Evolutionary conservation across 1,140 invertebrate species (phyloP).

Genomic region (Procambarus clarkii): DNA sequence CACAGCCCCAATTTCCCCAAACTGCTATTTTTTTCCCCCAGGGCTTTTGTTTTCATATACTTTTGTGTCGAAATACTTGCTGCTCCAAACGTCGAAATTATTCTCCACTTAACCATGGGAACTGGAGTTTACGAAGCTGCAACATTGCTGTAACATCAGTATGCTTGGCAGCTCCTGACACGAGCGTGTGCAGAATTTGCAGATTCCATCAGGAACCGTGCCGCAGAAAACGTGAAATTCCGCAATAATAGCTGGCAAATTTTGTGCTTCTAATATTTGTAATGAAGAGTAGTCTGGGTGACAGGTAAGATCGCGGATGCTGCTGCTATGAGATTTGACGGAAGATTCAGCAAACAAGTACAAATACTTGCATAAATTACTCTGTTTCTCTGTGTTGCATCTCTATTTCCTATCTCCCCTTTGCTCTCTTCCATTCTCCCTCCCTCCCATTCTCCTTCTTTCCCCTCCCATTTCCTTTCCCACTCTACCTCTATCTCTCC

Average conservation of each 20-base stretch:
- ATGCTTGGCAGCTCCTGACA: neutral
- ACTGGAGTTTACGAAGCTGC: neutral
- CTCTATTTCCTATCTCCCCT: neutral
- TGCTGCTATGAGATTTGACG: no score
- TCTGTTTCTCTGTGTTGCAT: no score
- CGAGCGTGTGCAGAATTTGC: neutral
- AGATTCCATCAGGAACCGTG: neutral
- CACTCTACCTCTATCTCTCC: neutral
- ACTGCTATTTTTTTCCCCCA: no score
- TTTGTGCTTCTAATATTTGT: no score
- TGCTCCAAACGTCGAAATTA: neutral
- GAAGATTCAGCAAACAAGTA: no score
- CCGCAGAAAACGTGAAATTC: neutral
- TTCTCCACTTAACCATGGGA: neutral
- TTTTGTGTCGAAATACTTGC: no score
- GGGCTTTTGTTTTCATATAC: no score
- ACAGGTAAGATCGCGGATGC: no score
- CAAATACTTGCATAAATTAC: no score
- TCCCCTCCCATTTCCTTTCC: neutral
- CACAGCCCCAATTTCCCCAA: no score
- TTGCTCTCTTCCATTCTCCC: neutral
- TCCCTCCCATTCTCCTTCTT: neutral
- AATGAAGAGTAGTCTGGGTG: no score
- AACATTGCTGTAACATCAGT: neutral
- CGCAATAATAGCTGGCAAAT: no score